Evolutionary conservation across 2,797 vertebrate species (phyloP), one percentile per base, ranked within the genome.

Genomic region (Sebastes reedi): DNA sequence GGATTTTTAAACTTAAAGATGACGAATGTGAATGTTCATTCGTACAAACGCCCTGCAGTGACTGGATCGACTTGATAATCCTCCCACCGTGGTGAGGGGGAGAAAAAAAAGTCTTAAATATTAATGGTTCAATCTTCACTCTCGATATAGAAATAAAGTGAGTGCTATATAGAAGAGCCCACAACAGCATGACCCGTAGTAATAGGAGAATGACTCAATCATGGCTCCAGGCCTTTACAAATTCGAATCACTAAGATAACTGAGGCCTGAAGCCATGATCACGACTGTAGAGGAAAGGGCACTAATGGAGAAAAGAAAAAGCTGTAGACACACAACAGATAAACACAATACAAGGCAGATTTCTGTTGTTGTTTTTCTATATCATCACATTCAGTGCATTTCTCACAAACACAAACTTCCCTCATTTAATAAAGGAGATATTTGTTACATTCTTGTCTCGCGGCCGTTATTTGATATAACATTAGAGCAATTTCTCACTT

Each of bases 131-230:
- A 83, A 81, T 88, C 70, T 82, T 85, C 50, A 66, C 50, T 87
- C 58, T 73, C 52, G 67, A 80, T 61, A 64, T 32, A 72, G 72
- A 86, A 79, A 88, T 67, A 66, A 77, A 73, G 52, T 3, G 32
- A 77, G 24, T 4, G 60, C 66, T 68, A 2, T 32, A 55, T 56
- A 13, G 69, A 65, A 66, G 69, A 71, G 42, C 67, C 70, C 42
- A 70, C 60, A 61, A 79, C 50, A 83, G 77, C 80, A 81, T 34
- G 56, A 82, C 78, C 64, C 29, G 20, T 34, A 73, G 67, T 88
- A 84, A 77, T 64, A 65, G 79, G 56, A 79, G 72, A 79, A 87
- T 80, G 70, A 84, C 73, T 90, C 80, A 84, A 85, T 87, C 77
- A 67, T 72, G 46, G 75, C 83, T 39, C 9, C 29, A 75, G 75